phyloP scores from a whole-genome alignment of 2,888 invertebrate species.

The Microdon myrmicae region DNA sequence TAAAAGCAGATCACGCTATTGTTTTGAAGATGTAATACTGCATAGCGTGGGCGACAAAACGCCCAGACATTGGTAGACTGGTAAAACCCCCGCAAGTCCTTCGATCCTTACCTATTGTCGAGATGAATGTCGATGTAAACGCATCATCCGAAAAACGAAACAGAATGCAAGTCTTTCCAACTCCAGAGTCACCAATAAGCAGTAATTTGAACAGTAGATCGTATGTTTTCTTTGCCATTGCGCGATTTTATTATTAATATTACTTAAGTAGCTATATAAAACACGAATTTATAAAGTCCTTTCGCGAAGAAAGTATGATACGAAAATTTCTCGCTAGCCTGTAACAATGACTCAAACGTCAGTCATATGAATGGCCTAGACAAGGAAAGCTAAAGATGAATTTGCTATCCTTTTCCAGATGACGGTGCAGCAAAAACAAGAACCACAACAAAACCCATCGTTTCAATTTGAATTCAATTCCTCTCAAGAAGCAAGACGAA shows the following conservation, averaged over 20 bases:
- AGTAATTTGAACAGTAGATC: constrained; percentile 92
- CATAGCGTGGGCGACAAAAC: constrained; percentile 35
- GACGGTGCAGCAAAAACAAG: no score
- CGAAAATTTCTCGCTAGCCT: constrained; percentile 40
- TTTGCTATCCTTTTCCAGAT: no score
- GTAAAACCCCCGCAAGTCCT: constrained; percentile 19
- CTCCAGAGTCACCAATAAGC: constrained; percentile 92
- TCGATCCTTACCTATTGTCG: constrained; percentile 83
- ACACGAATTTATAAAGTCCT: constrained; percentile 11
- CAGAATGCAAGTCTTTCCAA: constrained; percentile 93
- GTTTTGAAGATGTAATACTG: neutral
- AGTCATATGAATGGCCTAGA: no score
- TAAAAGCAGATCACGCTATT: no score
- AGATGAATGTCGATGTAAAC: constrained; percentile 94
- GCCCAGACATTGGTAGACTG: constrained; percentile 18
- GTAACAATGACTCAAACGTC: constrained; percentile 52
- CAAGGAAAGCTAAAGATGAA: no score
- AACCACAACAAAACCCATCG: no score
- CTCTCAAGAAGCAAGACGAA: no score
- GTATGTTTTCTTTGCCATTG: constrained; percentile 96
- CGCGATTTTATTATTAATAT: constrained; percentile 16
- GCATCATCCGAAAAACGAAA: constrained; percentile 96
- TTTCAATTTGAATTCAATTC: no score
- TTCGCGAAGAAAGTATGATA: constrained; percentile 35
- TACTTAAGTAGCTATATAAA: constrained; percentile 15